Evolutionary conservation across 30 jellyfish, hydroid and myxozoan genomes (phyloP), one percentile per base, ranked within the genome.

Genomic region (Chrysaora quinquecirrha): DNA sequence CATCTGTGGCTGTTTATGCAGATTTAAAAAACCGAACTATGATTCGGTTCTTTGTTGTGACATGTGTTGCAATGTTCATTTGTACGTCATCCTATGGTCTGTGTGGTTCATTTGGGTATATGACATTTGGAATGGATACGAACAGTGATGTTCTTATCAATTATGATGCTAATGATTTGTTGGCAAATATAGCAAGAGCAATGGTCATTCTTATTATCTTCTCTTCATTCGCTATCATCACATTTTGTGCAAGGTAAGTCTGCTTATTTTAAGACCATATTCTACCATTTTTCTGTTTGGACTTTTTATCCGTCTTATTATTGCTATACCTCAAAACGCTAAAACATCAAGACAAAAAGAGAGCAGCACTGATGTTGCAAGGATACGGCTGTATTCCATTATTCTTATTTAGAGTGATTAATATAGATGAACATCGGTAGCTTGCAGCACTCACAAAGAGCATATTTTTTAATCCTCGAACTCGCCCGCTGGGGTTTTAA

Each of bases 1-100:
- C 98, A 3, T 93, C 98, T 7, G 96, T 93, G 9, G 97, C 98
- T 18, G 98, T 93, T 24, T 93, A 93, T 71, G 98, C 97, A 0
- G 98, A 93, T 27, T 63, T 93, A 20, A 93, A 93, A 82, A 87
- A 82, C 54, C 87, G 98, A 38, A 84, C 93, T 34, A 31, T 87
- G 86, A 61, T 7, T 23, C 71, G 90, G 32, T 93, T 93, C 69
- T 93, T 93, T 73, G 28, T 38, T 25, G 90, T 95, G 20, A 60
- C 97, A 14, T 66, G 64, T 22, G 76, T 73, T 28, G 98, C 98
- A 6, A 93, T 93, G 98, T 16, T 77, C 6, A 95, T 93, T n/a
- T 93, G 98, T 75, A 83, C 96, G 38, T 9, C 80, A 27, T 84
- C 96, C 20, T 93, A 93, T 38, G 30, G 95, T 0, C 84, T 86